These are phyloP conservation scores for Macroglossus sobrinus DNA, from an alignment of 2,113 vertebrate species.

Conservation along the genomic window DNA sequence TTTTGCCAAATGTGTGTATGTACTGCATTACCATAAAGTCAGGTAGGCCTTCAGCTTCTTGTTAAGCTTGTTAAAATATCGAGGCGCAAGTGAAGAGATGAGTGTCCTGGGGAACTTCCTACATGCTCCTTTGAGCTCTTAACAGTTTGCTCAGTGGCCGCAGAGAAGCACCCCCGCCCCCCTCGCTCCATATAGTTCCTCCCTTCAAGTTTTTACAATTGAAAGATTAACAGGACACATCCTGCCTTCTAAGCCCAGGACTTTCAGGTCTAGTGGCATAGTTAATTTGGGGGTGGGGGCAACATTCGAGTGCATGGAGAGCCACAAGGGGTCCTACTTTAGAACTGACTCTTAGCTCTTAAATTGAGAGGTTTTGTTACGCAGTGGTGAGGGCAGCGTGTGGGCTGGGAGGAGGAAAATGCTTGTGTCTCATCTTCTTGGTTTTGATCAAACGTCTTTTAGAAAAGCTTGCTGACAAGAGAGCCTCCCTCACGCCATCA, in stretches of 20 bases:
- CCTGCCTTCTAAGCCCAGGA: not conserved
- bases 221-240: not conserved
- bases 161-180: not conserved
- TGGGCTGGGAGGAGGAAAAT: not conserved
- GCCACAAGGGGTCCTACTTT: not conserved
- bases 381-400: not conserved
- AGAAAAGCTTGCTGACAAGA: slow-evolving; percentile 71
- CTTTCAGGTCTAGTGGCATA: not conserved
- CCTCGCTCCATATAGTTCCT: not conserved
- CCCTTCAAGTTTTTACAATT: not conserved
- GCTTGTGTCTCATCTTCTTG: slow-evolving; percentile 40
- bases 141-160: not conserved
- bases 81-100: not conserved
- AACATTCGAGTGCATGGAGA: not conserved
- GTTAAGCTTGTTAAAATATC: not conserved
- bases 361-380: not conserved
- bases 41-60: not conserved
- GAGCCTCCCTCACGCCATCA: slow-evolving; percentile 31
- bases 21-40: not conserved
- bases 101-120: not conserved
- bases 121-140: not conserved
- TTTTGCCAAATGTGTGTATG: not conserved
- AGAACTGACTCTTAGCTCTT: not conserved
- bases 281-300: not conserved
- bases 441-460: slow-evolving; percentile 66